Percentiles rank a stretch among this genome's conserved stretches.
These are phyloP conservation scores for Amniataba percoides DNA, from an alignment of 2,797 vertebrate genomes.

Conservation along the genomic window DNA sequence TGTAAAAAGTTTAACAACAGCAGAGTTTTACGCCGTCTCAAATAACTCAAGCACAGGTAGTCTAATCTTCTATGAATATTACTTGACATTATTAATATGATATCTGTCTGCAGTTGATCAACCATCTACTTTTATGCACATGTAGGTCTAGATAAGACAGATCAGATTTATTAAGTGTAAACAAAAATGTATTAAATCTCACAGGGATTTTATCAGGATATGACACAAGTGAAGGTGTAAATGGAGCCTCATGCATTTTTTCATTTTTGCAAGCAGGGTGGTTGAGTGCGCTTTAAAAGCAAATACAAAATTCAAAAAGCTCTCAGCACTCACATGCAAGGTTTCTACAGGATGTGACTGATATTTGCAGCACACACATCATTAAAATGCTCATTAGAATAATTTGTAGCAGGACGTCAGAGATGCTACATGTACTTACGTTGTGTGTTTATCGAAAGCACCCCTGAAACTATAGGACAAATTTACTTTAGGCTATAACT, in stretches of 20 bases:
- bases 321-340: neutral
- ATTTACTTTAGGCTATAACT: constrained; percentile 51
- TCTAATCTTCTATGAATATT: constrained; percentile 5
- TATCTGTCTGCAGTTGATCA: neutral
- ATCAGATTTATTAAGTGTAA: neutral
- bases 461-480: constrained; percentile 39
- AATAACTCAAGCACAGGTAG: neutral
- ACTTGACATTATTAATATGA: neutral
- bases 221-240: neutral
- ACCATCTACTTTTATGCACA: neutral
- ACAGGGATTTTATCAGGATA: neutral
- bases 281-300: neutral
- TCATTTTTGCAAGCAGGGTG: neutral
- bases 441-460: constrained; percentile 39
- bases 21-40: neutral
- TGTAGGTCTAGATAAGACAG: no score
- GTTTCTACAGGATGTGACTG: neutral
- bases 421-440: constrained; percentile 29
- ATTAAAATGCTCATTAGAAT: constrained; percentile 48
- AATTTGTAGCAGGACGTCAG: constrained; percentile 31
- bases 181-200: neutral
- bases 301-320: neutral
- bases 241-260: neutral
- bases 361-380: constrained; percentile 23
- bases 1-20: constrained; percentile 40